Conservation (phyloP, 2,797 vertebrate species). For the Pangasius sanitwongsei region DNA sequence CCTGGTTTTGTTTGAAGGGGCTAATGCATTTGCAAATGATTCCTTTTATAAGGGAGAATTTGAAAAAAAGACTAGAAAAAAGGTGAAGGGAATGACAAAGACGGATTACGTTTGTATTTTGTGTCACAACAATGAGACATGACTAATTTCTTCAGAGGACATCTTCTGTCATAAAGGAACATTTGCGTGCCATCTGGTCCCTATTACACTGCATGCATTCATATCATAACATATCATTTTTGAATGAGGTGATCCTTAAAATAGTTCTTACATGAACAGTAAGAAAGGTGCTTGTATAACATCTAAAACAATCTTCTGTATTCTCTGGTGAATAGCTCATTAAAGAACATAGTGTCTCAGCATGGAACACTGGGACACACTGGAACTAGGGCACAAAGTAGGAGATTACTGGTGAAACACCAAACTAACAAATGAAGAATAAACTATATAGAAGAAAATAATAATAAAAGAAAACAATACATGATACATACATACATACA, state of each 20-base stretch:
- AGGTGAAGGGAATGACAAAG: constrained; percentile 38
- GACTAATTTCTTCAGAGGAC: constrained; percentile 23
- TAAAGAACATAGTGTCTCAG: constrained; percentile 15
- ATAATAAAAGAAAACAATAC: neutral
- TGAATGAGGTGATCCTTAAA: neutral
- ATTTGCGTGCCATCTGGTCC: constrained; percentile 14
- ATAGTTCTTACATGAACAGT: neutral
- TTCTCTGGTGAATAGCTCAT: constrained; percentile 1
- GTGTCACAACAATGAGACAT: constrained; percentile 32
- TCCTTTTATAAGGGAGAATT: constrained; percentile 40
- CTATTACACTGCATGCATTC: neutral
- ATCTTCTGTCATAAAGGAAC: constrained; percentile 7
- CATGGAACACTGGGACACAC: constrained; percentile 12
- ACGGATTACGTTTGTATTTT: constrained; percentile 19
- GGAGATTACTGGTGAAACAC: neutral
- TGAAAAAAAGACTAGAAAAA: constrained; percentile 30
- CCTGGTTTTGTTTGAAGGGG: constrained; percentile 58
- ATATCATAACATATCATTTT: neutral
- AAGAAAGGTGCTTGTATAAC: neutral
- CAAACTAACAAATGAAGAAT: neutral
- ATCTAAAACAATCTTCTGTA: neutral
- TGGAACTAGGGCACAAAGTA: constrained; percentile 16
- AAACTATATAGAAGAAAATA: too few relatives aligned
- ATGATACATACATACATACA: neutral
- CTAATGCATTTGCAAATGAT: constrained; percentile 58